Evolutionary conservation across 2,797 vertebrate species (phyloP).

Genomic region (Fistularia commersonii): DNA sequence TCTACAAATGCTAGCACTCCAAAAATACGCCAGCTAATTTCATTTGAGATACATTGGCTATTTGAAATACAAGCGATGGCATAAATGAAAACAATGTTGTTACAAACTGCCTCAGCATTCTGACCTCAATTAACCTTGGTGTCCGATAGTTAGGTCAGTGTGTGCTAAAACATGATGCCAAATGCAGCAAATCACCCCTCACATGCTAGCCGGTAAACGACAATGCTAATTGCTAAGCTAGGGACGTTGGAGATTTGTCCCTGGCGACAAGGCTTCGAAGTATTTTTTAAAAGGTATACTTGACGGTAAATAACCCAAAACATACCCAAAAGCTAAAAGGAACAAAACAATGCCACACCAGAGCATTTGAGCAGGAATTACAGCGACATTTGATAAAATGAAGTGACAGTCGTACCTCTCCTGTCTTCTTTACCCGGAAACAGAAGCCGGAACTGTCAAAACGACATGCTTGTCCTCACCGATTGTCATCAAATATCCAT

Average conservation of each 20-base stretch:
- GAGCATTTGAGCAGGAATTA: background rate
- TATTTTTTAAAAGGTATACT: too few species aligned
- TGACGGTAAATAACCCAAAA: background rate
- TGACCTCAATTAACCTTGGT: background rate
- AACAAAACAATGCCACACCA: background rate
- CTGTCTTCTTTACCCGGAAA: constrained; percentile 62
- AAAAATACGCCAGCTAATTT: constrained; percentile 10
- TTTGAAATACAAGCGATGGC: too few species aligned
- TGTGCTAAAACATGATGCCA: constrained; percentile 24
- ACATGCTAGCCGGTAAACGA: constrained; percentile 70
- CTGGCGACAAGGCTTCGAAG: too few species aligned
- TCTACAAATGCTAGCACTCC: constrained; percentile 3
- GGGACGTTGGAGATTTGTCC: constrained; percentile 8
- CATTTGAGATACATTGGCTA: too few species aligned
- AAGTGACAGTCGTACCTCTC: constrained; percentile 54
- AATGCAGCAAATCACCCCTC: constrained; percentile 31
- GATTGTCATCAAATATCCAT: background rate
- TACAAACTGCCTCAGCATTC: background rate
- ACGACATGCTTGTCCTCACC: constrained; percentile 9
- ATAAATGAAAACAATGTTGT: background rate
- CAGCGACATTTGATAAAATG: constrained; percentile 35
- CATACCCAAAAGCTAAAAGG: too few species aligned
- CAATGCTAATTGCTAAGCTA: constrained; percentile 40
- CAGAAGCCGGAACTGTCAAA: constrained; percentile 12
- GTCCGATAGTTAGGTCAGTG: constrained; percentile 5